Conservation (phyloP, 2,888 invertebrate genomes). For the Hirtodrosophila trivittata region DNA sequence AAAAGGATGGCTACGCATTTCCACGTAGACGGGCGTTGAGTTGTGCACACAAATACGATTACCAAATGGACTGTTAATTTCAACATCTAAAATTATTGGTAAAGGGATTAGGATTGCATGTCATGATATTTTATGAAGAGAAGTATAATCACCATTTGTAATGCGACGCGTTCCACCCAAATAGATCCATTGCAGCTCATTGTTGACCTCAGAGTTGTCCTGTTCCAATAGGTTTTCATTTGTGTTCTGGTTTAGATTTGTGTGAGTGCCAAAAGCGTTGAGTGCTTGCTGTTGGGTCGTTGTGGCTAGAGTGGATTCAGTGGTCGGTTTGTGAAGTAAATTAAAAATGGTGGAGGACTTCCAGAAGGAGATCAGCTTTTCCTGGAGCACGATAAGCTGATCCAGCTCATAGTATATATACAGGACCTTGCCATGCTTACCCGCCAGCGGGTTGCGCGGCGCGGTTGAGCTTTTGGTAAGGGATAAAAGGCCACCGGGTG, state of each 20-base stretch:
- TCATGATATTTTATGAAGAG: too few relatives aligned
- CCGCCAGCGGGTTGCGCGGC: slow-evolving; percentile 79
- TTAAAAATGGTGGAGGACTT: slow-evolving; percentile 80
- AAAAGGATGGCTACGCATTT: slow-evolving; percentile 80
- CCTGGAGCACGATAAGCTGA: slow-evolving; percentile 81
- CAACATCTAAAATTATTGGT: slow-evolving; percentile 71
- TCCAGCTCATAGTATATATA: slow-evolving; percentile 81
- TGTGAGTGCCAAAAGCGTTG: slow-evolving; percentile 4
- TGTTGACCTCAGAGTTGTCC: slow-evolving; percentile 7
- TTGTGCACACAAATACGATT: slow-evolving; percentile 83
- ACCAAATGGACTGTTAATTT: slow-evolving; percentile 74
- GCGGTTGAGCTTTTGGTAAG: slow-evolving; percentile 51
- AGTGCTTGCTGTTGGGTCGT: slow-evolving; percentile 3
- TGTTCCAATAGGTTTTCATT: slow-evolving; percentile 13
- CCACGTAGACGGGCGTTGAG: slow-evolving; percentile 82
- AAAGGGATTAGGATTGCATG: slow-evolving; percentile 21
- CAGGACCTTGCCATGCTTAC: slow-evolving; percentile 76
- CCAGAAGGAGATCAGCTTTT: slow-evolving; percentile 81
- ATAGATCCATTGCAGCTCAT: slow-evolving; percentile 69
- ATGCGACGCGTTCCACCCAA: slow-evolving; percentile 79
- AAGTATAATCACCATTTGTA: slow-evolving; percentile 67
- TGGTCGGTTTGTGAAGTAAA: slow-evolving; percentile 56
- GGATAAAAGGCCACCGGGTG: slow-evolving; percentile 53
- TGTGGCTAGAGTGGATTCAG: slow-evolving; percentile 3
- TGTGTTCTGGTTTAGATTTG: neutral